phyloP scores from a whole-genome alignment of 64 coral and sea anemone genomes.

The Porites lutea region DNA sequence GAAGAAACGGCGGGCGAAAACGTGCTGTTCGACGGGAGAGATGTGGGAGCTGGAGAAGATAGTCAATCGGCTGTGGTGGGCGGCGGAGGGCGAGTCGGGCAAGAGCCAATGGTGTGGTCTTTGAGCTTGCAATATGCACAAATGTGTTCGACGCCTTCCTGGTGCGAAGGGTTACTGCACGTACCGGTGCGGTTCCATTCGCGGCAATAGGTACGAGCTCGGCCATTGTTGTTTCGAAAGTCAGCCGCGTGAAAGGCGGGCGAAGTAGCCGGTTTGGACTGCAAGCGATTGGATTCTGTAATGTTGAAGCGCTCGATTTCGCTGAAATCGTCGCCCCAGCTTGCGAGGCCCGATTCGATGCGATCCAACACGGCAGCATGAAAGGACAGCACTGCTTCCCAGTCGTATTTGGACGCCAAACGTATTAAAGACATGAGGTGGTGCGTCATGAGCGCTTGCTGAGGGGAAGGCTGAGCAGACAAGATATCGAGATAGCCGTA shows the following conservation, averaged over 20 bases:
- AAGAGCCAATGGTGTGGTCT: too few species aligned
- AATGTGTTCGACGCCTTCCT: not conserved
- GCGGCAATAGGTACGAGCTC: not conserved
- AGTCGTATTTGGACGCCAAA: conserved; percentile 12
- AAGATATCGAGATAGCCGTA: too few species aligned
- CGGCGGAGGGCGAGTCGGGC: too few species aligned
- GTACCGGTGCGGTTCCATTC: conserved; percentile 37
- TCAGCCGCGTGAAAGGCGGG: too few species aligned
- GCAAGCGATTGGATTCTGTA: conserved; percentile 23
- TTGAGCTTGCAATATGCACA: not conserved
- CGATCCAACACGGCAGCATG: too few species aligned
- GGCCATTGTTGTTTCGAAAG: not conserved
- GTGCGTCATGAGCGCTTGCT: conserved; percentile 16
- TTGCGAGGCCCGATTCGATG: too few species aligned
- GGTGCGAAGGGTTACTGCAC: not conserved
- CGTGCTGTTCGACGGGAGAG: too few species aligned
- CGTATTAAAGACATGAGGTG: too few species aligned
- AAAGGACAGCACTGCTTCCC: not conserved
- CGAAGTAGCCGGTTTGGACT: not conserved
- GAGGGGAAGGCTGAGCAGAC: not conserved
- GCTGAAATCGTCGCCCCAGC: too few species aligned
- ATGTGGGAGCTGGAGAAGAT: too few species aligned
- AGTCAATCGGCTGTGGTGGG: too few species aligned
- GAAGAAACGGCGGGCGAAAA: too few species aligned
- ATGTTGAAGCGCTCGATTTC: conserved; percentile 59